phyloP scores from a whole-genome alignment of 2,113 vertebrate genomes.

The Pseudopodoces humilis region DNA sequence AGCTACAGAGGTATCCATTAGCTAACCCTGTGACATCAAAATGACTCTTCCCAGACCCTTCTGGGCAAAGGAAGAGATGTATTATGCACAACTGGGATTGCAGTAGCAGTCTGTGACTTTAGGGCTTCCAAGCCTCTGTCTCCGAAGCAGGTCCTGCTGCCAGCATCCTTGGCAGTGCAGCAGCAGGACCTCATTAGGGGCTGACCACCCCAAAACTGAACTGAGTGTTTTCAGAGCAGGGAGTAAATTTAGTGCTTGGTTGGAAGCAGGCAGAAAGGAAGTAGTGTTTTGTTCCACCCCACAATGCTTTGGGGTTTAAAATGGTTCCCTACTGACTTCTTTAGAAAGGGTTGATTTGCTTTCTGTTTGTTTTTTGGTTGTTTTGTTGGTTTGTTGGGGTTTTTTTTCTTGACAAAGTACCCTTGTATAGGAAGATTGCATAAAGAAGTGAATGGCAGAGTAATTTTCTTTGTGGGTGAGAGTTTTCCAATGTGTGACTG shows the following conservation, averaged over 20 bases:
- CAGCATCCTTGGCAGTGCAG: neutral
- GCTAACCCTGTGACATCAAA: neutral
- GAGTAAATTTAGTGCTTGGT: accelerated
- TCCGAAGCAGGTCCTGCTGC: neutral
- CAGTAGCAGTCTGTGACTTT: neutral
- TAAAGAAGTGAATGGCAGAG: neutral
- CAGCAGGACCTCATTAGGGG: neutral
- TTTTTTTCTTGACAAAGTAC: neutral
- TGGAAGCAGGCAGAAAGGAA: neutral
- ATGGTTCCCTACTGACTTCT: neutral
- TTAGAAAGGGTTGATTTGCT: neutral
- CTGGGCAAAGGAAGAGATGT: accelerated
- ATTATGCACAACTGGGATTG: neutral
- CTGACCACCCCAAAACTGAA: neutral
- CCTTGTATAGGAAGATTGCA: neutral
- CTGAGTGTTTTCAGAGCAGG: neutral
- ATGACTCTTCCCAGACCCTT: neutral
- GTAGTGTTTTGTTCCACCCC: accelerated
- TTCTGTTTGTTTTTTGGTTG: neutral
- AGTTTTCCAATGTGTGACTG: neutral
- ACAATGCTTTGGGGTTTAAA: neutral
- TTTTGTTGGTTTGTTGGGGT: too few relatives aligned
- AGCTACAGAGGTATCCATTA: neutral
- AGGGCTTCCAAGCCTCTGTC: neutral
- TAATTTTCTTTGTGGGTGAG: neutral